Evolutionary conservation across 1,140 invertebrate genomes (phyloP), one percentile per base, ranked within the genome.

Genomic region (Diorhabda elongata): DNA sequence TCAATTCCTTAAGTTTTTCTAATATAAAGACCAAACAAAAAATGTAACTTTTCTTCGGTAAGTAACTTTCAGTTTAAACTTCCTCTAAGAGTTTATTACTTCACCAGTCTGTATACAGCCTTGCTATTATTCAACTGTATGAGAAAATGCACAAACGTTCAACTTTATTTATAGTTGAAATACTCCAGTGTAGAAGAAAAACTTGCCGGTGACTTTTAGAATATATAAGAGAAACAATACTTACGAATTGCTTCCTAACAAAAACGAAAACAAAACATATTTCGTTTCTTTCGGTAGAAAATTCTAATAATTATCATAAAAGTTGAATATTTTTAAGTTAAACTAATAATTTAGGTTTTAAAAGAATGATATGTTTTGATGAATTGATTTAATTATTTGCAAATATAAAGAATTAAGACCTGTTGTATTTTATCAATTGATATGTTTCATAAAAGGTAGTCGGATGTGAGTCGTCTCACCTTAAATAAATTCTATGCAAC

Each of bases 91-190:
- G 6, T 6, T 52, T 52, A 8, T 52, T 52, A 52, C 47, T 52
- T 52, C 47, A n/a, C 47, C n/a, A n/a, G 8, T 60, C n/a, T 60
- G 8, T 60, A 60, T 11, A n/a, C 11, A 42, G 58, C 2, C 7
- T 11, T 56, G 6, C 52, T 60, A 11, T 26, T 61, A 66, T 61
- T 57, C 66, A 68, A 69, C 56, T 72, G 73, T 68, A 73, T 64
- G 60, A 66, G 73, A 69, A 74, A 73, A 71, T 71, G 73, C 64
- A 52, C 47, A 71, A 67, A 60, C 67, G 64, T 71, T 71, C 63
- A 64, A 47, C 58, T 65, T 73, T 66, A 73, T 73, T 71, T 73
- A 73, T 69, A 58, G 47, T 59, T 59, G 59, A 64, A 71, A 66
- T 66, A 63, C 68, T 68, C 70, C 62, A 68, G 66, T 68, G 61